These are phyloP conservation scores for Lates japonicus DNA, from an alignment of 2,797 vertebrate genomes.

Conservation along the genomic window DNA sequence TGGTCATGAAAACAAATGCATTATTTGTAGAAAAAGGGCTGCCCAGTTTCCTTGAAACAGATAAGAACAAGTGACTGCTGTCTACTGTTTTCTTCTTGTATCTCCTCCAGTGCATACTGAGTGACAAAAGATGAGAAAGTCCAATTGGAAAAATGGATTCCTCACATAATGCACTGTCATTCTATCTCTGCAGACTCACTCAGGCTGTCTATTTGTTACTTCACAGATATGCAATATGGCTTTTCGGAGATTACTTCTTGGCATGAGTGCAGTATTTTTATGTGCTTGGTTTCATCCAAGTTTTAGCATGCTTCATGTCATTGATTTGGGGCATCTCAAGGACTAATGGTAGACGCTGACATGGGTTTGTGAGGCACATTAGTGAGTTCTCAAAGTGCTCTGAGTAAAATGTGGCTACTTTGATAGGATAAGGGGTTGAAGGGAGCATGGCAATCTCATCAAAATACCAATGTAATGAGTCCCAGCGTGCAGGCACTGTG, in stretches of 20 bases:
- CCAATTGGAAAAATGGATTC: conserved; percentile 55
- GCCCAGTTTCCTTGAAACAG: conserved; percentile 26
- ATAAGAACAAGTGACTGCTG: conserved; percentile 35
- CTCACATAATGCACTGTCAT: conserved; percentile 45
- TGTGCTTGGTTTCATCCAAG: conserved; percentile 37
- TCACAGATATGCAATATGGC: conserved; percentile 55
- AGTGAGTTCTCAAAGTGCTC: conserved; percentile 18
- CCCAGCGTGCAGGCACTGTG: conserved; percentile 35
- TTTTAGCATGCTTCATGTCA: conserved; percentile 31
- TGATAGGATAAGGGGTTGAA: conserved; percentile 39
- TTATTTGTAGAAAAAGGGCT: conserved; percentile 18
- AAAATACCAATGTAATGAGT: conserved; percentile 63
- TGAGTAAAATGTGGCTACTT: conserved; percentile 34
- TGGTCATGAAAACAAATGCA: conserved; percentile 49
- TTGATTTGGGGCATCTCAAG: conserved; percentile 27
- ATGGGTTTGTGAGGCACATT: conserved; percentile 10
- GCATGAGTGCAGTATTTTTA: conserved; percentile 42
- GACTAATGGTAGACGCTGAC: conserved; percentile 36
- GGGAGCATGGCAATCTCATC: conserved; percentile 41
- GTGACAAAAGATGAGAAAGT: conserved; percentile 59
- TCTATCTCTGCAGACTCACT: conserved; percentile 53
- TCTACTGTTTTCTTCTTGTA: conserved; percentile 47
- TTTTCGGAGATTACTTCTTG: conserved; percentile 54
- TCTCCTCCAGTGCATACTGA: conserved; percentile 33
- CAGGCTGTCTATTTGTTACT: conserved; percentile 42